Evolutionary conservation across 92 coral and sea anemone species (phyloP).

Genomic region (Nematostella vectensis): DNA sequence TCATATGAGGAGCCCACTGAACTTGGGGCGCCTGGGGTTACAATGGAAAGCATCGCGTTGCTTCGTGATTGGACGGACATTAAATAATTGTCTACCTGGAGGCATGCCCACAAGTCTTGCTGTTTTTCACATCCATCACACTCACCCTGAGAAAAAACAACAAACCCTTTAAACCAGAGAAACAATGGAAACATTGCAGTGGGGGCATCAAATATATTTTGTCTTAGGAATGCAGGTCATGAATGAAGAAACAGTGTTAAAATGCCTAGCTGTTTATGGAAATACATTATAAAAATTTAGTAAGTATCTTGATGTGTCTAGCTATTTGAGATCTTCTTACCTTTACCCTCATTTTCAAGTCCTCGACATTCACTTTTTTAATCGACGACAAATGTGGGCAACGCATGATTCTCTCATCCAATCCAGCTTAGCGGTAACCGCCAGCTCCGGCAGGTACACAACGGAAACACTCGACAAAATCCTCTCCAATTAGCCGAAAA

Average conservation of each 20-base stretch:
- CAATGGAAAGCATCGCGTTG: not conserved
- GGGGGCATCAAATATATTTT: no score
- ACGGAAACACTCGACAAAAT: no score
- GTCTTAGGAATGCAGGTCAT: no score
- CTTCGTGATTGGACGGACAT: no score
- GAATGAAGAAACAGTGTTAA: not conserved
- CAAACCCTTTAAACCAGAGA: not conserved
- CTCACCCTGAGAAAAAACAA: conserved; percentile 27
- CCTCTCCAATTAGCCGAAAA: no score
- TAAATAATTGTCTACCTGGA: conserved; percentile 70
- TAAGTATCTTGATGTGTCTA: not conserved
- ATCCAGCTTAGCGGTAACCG: conserved; percentile 8
- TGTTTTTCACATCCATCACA: conserved; percentile 69
- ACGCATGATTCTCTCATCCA: conserved; percentile 40
- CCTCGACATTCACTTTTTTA: conserved; percentile 59
- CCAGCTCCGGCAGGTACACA: no score
- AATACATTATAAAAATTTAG: no score
- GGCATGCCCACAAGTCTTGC: conserved; percentile 85
- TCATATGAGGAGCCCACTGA: no score
- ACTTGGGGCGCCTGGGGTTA: not conserved
- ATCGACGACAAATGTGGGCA: conserved; percentile 73
- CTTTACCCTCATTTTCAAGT: conserved; percentile 68
- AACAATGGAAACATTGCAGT: no score
- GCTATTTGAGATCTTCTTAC: no score
- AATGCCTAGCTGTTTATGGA: no score